These are phyloP conservation scores for Cuniculus paca DNA, from an alignment of 2,797 vertebrate genomes.

Conservation along the genomic window DNA sequence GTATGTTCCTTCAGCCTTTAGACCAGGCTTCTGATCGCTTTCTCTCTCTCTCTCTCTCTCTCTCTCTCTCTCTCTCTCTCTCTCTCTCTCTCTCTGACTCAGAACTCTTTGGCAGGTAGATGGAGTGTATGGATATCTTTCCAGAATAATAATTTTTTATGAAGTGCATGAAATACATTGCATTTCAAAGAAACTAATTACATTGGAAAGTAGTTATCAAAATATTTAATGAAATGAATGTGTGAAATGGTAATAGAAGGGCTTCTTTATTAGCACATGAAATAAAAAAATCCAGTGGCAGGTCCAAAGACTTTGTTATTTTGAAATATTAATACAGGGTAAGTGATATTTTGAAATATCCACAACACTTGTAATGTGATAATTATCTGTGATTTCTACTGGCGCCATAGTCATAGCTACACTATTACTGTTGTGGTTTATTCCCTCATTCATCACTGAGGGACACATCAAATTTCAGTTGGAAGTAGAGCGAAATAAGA, in stretches of 20 bases:
- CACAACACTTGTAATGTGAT: neutral
- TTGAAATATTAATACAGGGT: neutral
- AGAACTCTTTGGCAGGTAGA: neutral
- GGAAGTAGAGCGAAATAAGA: neutral
- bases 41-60: too few relatives aligned
- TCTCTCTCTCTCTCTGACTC: too few relatives aligned
- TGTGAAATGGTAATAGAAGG: neutral
- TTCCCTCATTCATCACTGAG: neutral
- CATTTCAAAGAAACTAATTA: constrained; percentile 57
- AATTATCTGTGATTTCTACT: constrained; percentile 7
- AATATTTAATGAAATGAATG: constrained; percentile 53
- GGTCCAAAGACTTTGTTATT: neutral
- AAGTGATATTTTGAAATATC: constrained; percentile 49
- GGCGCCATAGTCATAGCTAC: neutral
- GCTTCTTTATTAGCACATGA: neutral
- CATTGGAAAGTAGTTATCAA: constrained; percentile 35
- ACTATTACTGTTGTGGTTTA: neutral
- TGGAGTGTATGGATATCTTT: neutral
- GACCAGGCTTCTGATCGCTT: neutral
- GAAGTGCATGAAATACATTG: neutral
- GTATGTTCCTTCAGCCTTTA: neutral
- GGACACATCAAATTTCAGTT: neutral
- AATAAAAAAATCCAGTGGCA: neutral
- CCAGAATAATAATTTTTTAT: neutral
- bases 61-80: too few relatives aligned